A percentile compares a stretch with the other conserved stretches of the same genome.
phyloP scores from a whole-genome alignment of 1,140 invertebrate genomes.

The Eumeta japonica region DNA sequence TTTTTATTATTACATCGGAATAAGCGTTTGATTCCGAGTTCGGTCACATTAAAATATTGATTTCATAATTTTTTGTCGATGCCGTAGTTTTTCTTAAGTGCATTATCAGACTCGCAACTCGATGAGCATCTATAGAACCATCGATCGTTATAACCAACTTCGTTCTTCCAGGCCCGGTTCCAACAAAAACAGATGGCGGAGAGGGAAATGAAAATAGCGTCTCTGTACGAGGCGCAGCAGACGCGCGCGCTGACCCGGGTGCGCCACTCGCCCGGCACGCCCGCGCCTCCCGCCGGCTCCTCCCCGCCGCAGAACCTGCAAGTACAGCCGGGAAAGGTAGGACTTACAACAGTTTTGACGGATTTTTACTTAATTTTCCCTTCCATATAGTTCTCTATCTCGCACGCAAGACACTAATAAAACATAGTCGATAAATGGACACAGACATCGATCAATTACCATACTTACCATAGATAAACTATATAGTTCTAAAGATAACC shows the following conservation, averaged over 20 bases:
- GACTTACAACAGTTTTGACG: conserved; percentile 24
- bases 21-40: too few relatives aligned
- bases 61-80: too few relatives aligned
- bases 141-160: too few relatives aligned
- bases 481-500: background rate
- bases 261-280: conserved; percentile 60
- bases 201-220: conserved; percentile 69
- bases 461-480: background rate
- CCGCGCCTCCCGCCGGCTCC: conserved; percentile 18
- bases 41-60: too few relatives aligned
- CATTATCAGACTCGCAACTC: too few relatives aligned
- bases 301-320: conserved; percentile 11
- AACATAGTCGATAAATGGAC: too few relatives aligned
- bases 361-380: conserved; percentile 16
- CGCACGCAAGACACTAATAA: too few relatives aligned
- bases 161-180: conserved; percentile 65
- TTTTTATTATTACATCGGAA: too few relatives aligned
- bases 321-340: conserved; percentile 36
- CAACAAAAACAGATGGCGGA: conserved; percentile 73
- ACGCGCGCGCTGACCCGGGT: conserved; percentile 67
- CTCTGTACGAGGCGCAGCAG: conserved; percentile 70
- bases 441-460: too few relatives aligned
- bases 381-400: too few relatives aligned
- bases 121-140: too few relatives aligned
- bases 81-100: too few relatives aligned